Evolutionary conservation across 2,113 vertebrate genomes (phyloP).

Genomic region (Callospermophilus lateralis): DNA sequence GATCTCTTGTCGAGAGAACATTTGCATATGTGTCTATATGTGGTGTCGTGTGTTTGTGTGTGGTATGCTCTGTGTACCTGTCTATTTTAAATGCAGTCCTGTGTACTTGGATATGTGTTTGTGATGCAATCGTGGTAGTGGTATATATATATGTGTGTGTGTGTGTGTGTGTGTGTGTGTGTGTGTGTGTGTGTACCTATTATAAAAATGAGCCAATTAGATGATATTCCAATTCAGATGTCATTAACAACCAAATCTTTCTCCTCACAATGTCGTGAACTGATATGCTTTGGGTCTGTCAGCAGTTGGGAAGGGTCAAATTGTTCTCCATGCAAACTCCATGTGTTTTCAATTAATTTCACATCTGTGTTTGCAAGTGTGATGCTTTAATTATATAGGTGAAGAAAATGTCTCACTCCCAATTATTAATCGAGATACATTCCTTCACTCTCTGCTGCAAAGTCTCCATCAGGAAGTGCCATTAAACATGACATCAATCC

Average conservation of each 20-base stretch:
- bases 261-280: neutral
- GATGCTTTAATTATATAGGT: conserved; percentile 62
- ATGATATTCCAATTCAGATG: conserved; percentile 50
- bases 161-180: neutral
- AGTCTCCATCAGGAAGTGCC: conserved; percentile 34
- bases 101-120: conserved; percentile 36
- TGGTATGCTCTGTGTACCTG: neutral
- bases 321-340: conserved; percentile 41
- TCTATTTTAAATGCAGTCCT: neutral
- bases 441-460: neutral
- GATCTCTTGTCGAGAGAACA: neutral
- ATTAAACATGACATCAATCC: conserved; percentile 67
- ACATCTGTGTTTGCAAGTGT: conserved; percentile 65
- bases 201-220: conserved; percentile 57
- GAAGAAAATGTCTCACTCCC: conserved; percentile 63
- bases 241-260: conserved; percentile 33
- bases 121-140: neutral
- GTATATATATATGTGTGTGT: too few relatives aligned
- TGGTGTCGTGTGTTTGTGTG: neutral
- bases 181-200: neutral
- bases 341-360: conserved; percentile 71
- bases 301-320: conserved; percentile 20
- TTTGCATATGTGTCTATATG: neutral
- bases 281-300: neutral
- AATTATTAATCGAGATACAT: conserved; percentile 43